These are phyloP conservation scores for Podarcis muralis DNA, from an alignment of 2,113 vertebrate species.

Conservation along the genomic window DNA sequence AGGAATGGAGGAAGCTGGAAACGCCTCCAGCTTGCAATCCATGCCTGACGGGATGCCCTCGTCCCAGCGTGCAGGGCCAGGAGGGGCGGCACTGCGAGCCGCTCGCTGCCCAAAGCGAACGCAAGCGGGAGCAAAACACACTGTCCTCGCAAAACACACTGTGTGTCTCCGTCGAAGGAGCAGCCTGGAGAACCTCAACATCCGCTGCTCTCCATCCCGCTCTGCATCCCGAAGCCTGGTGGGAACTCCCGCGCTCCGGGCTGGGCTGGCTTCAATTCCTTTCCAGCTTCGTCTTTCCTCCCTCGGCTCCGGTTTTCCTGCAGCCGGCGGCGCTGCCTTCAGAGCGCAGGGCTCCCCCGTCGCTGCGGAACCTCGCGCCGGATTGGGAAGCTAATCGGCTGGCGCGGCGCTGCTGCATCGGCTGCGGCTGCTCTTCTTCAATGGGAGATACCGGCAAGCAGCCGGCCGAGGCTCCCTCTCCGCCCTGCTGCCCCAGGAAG, in stretches of 20 bases:
- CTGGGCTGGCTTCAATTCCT: too few relatives aligned
- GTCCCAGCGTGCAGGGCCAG: not conserved
- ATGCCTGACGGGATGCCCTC: too few relatives aligned
- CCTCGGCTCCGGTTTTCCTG: not conserved
- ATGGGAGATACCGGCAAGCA: constrained; percentile 13
- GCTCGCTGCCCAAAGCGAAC: rapidly evolving
- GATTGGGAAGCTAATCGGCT: constrained; percentile 1
- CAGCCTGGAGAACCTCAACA: too few relatives aligned
- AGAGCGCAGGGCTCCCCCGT: not conserved
- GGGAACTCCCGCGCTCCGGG: too few relatives aligned
- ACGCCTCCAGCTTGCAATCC: too few relatives aligned
- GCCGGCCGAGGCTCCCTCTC: not conserved
- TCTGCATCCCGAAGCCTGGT: too few relatives aligned
- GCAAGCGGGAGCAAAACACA: too few relatives aligned
- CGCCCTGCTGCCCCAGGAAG: constrained; percentile 64
- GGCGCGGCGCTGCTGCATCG: constrained; percentile 32
- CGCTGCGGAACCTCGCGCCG: not conserved
- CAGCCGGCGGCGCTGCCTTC: not conserved
- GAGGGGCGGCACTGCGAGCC: not conserved
- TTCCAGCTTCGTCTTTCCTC: not conserved
- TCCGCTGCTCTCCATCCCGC: not conserved
- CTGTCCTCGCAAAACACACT: too few relatives aligned
- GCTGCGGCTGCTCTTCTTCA: constrained; percentile 1
- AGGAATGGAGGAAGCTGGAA: too few relatives aligned
- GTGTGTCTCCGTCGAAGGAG: too few relatives aligned